Evolutionary conservation across 2,113 vertebrate genomes (phyloP).

Genomic region (Canis aureus): DNA sequence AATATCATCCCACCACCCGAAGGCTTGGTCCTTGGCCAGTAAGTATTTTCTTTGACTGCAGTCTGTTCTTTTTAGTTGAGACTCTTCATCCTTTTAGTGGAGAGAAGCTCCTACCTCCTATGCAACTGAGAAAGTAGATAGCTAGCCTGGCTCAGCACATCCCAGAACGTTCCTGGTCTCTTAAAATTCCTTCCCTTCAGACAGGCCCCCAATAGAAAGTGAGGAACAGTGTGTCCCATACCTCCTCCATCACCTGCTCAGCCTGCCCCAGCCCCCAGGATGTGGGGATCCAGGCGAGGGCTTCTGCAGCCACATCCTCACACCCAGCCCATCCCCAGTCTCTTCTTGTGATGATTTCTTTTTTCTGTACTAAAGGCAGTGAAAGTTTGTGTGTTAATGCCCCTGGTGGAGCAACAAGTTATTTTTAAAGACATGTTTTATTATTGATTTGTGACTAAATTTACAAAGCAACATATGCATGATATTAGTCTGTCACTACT

Average conservation of each 20-base stretch:
- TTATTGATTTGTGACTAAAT: conserved; percentile 20
- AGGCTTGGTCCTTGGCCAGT: background rate
- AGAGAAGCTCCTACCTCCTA: background rate
- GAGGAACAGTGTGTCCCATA: background rate
- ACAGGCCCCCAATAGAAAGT: background rate
- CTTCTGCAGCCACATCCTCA: background rate
- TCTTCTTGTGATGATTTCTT: background rate
- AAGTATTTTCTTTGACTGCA: background rate
- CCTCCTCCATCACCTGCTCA: background rate
- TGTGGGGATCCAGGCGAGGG: no score
- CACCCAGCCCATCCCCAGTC: background rate
- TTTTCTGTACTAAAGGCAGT: background rate
- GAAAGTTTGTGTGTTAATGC: background rate
- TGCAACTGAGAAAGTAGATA: background rate
- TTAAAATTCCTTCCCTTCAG: background rate
- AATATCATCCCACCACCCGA: no score
- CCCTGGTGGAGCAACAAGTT: background rate
- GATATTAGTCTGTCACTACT: background rate
- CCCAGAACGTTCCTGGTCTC: rapidly evolving
- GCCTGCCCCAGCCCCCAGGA: no score
- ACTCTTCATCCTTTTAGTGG: background rate
- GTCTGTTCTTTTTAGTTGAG: background rate
- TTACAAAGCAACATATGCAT: background rate
- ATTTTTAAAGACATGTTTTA: conserved; percentile 34
- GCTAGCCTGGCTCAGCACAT: background rate